phyloP scores from a whole-genome alignment of 2,797 vertebrate genomes.

The Pseudotriccus pelzelni region DNA sequence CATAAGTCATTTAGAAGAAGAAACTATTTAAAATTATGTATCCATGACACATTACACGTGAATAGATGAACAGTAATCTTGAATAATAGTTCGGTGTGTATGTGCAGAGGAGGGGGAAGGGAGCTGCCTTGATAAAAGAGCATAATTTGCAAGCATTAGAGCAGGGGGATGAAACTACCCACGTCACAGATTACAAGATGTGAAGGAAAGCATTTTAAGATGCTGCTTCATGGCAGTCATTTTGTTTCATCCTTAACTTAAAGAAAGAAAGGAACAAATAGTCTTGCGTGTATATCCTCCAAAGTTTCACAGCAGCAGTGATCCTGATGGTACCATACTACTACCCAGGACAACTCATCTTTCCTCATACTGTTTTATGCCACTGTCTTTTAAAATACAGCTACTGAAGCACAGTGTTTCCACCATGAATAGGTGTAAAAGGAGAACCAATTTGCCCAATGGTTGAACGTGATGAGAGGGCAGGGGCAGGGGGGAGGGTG shows the following conservation, averaged over 20 bases:
- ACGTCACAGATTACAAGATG: background rate
- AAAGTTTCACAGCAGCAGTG: background rate
- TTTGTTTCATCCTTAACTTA: background rate
- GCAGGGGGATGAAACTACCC: background rate
- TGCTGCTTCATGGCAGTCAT: background rate
- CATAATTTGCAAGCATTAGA: constrained; percentile 48
- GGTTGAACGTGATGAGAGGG: constrained; percentile 24
- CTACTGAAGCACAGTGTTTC: constrained; percentile 17
- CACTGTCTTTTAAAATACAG: background rate
- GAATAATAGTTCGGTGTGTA: constrained; percentile 34
- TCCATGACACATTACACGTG: constrained; percentile 45
- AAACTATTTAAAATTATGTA: constrained; percentile 56
- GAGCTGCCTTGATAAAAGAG: constrained; percentile 38
- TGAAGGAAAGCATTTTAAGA: background rate
- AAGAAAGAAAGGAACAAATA: background rate
- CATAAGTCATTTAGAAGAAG: constrained; percentile 42
- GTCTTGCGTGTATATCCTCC: background rate
- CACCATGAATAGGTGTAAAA: constrained; percentile 15
- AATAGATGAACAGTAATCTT: constrained; percentile 56
- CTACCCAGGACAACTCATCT: background rate
- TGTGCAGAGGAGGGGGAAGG: background rate
- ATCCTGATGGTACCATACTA: background rate
- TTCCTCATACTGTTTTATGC: background rate
- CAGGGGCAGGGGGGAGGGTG: background rate
- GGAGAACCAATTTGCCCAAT: constrained; percentile 13